Evolutionary conservation across 2,113 vertebrate genomes (phyloP).

Genomic region (Nicator chloris): DNA sequence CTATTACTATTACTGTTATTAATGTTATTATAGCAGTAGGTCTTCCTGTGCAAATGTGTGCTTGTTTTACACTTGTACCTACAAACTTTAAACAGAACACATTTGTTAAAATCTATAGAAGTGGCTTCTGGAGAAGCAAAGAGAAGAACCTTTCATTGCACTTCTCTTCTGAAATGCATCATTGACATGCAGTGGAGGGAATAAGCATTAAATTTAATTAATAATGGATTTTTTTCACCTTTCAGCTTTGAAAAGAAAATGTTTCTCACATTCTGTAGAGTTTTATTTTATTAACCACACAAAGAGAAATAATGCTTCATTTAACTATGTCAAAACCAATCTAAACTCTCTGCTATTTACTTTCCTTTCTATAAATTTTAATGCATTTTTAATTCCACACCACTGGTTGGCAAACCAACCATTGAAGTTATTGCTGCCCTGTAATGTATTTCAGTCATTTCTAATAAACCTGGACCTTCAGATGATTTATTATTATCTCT

Average conservation of each 20-base stretch:
- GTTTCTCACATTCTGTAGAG: conserved; percentile 18
- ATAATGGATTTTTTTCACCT: conserved; percentile 22
- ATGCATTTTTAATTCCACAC: conserved; percentile 72
- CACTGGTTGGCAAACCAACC: conserved; percentile 68
- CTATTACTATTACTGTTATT: not conserved
- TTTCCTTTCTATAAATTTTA: conserved; percentile 70
- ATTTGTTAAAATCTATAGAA: not conserved
- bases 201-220: conserved; percentile 48
- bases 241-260: conserved; percentile 39
- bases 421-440: conserved; percentile 48
- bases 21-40: not conserved
- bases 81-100: not conserved
- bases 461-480: conserved; percentile 63
- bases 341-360: conserved; percentile 61
- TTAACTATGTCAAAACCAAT: conserved; percentile 70
- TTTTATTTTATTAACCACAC: conserved; percentile 62
- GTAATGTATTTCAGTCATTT: conserved; percentile 70
- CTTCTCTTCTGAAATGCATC: not conserved
- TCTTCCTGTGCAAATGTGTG: not conserved
- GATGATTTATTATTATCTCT: conserved; percentile 63
- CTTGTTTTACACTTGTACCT: not conserved
- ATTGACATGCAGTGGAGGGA: not conserved
- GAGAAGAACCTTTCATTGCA: not conserved
- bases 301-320: conserved; percentile 64
- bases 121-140: not conserved